Percentiles rank a stretch among this genome's conserved stretches.
These are phyloP conservation scores for Ypsolopha scabrella DNA, from an alignment of 2,888 invertebrate genomes.

Conservation along the genomic window DNA sequence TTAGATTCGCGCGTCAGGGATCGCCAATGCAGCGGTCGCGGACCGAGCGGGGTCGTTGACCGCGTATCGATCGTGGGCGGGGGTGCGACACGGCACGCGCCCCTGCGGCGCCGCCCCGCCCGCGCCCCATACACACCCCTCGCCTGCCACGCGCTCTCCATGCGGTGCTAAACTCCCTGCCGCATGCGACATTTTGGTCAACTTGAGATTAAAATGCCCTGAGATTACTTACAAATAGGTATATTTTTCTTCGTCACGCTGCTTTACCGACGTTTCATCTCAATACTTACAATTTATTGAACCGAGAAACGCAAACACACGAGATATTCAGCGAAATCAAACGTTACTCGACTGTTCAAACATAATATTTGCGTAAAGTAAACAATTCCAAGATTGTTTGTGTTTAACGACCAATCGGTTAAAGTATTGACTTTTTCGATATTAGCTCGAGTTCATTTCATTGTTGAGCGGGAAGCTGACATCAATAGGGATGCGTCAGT, in stretches of 20 bases:
- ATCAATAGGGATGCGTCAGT: conserved; percentile 15
- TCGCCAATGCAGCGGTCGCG: conserved; percentile 55
- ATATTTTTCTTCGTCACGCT: no score
- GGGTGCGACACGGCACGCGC: conserved; percentile 48
- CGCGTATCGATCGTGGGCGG: conserved; percentile 61
- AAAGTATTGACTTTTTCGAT: neutral
- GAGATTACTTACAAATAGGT: neutral
- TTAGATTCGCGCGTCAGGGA: conserved; percentile 40
- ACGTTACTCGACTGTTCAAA: conserved; percentile 10
- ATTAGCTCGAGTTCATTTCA: neutral
- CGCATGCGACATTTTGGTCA: conserved; percentile 62
- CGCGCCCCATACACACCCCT: conserved; percentile 18
- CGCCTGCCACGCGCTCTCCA: conserved; percentile 21
- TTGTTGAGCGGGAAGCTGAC: neutral
- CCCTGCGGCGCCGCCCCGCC: conserved; percentile 26
- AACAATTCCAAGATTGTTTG: conserved; percentile 21
- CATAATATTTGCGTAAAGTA: conserved; percentile 18
- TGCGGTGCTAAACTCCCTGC: conserved; percentile 35
- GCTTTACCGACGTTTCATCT: no score
- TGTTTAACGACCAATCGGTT: conserved; percentile 10
- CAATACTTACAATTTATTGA: no score
- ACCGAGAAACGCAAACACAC: conserved; percentile 4
- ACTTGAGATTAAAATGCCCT: conserved; percentile 17
- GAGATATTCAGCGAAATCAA: conserved; percentile 13
- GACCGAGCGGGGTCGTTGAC: conserved; percentile 57